Evolutionary conservation across 2,113 vertebrate genomes (phyloP), one percentile per base, ranked within the genome.

Genomic region (Myotis lucifugus): DNA sequence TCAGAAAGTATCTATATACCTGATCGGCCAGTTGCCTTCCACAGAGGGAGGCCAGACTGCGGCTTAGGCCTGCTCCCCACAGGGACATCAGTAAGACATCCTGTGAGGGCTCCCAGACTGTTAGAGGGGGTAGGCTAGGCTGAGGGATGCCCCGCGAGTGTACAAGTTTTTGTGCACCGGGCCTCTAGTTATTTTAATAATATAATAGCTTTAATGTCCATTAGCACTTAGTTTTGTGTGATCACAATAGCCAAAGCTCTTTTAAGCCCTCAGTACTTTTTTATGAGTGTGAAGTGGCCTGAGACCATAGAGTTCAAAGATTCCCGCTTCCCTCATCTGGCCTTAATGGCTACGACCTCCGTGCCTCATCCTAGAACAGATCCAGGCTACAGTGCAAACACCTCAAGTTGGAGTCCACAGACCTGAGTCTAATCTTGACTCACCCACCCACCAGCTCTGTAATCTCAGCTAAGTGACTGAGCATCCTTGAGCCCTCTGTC

Each of bases 381-480:
- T 3, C 66, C 5, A 21, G 8, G 29, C 19, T 42, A 4, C 5
- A 2, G 15, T 4, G 2, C 15, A 25, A 40, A 1, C 1, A 29
- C 27, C 8, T 0, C 3, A 52, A 42, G 19, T 2, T 69, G 34
- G 37, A 73, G 4, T 50, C 56, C 32, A 8, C 3, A 85, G 56
- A 2, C 32, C 37, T 14, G 18, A 76, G 6, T 69, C 18, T 86
- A 14, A 2, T 46, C 27, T 2, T 13, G 15, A 72, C 40, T 25
- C 13, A 18, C 13, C 12, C 66, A 40, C n/a, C 54, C 61, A 15
- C 13, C 3, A 19, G 11, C 15, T 34, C 21, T 42, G 70, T 19
- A 64, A 42, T 67, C 59, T 46, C 12, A 15, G 27, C 9, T 42
- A 48, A 50, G n/a, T 6, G 17, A 25, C 27, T 74, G 32, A 34